Conservation (phyloP, 1,140 invertebrate genomes). For the Drosophila serrata region DNA sequence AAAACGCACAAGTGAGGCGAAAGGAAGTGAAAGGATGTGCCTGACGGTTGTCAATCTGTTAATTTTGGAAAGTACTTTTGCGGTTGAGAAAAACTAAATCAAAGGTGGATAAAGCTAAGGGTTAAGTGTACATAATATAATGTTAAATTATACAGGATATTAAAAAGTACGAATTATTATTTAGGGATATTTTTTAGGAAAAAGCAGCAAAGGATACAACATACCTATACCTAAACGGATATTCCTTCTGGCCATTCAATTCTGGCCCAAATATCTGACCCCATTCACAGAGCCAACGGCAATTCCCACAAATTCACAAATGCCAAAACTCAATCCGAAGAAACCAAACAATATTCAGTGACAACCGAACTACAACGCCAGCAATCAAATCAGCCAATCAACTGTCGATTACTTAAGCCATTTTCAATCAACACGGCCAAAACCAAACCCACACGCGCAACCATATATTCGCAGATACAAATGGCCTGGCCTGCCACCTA, state of each 20-base stretch:
- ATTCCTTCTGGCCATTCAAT: background rate
- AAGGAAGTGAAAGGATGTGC: slow-evolving; percentile 34
- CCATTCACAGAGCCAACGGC: background rate
- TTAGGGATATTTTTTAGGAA: background rate
- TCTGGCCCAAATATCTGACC: background rate
- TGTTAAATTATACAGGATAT: too few relatives aligned
- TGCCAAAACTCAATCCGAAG: slow-evolving; percentile 24
- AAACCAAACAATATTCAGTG: slow-evolving; percentile 27
- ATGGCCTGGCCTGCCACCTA: slow-evolving; percentile 1
- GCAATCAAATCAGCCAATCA: slow-evolving; percentile 78
- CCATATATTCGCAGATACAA: slow-evolving; percentile 13
- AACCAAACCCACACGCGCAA: slow-evolving; percentile 27
- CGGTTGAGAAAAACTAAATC: slow-evolving; percentile 10
- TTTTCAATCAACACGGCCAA: slow-evolving; percentile 77
- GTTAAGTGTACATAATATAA: background rate
- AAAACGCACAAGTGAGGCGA: slow-evolving; percentile 31
- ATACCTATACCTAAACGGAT: too few relatives aligned
- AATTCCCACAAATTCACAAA: slow-evolving; percentile 15
- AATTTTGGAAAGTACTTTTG: slow-evolving; percentile 44
- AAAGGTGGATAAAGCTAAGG: background rate
- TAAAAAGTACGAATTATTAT: background rate
- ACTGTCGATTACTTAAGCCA: slow-evolving; percentile 82
- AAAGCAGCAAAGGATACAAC: background rate
- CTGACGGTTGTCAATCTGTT: slow-evolving; percentile 32
- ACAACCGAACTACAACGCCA: slow-evolving; percentile 50